phyloP scores from a whole-genome alignment of 2,888 invertebrate species.

The Choreutis nemorana region DNA sequence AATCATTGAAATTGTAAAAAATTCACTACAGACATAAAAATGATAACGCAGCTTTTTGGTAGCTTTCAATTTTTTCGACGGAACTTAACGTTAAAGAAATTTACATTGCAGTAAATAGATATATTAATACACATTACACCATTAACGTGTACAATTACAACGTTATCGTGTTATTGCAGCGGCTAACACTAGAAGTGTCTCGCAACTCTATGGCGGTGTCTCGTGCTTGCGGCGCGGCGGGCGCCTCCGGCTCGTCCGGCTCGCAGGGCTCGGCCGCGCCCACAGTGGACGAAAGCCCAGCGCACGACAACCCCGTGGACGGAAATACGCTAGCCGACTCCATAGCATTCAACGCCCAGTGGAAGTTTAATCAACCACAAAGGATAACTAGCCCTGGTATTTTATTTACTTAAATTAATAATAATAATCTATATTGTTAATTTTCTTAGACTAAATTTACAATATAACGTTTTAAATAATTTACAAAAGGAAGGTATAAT shows the following conservation, averaged over 20 bases:
- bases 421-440: neutral
- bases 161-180: slow-evolving; percentile 33
- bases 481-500: no score
- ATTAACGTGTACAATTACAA: neutral
- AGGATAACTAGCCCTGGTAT: slow-evolving; percentile 34
- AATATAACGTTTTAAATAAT: no score
- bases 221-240: no score
- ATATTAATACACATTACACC: no score
- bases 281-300: slow-evolving; percentile 30
- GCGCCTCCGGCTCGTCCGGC: neutral
- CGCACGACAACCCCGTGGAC: slow-evolving; percentile 51
- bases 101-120: no score
- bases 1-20: no score
- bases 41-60: no score
- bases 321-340: slow-evolving; percentile 33
- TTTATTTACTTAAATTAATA: slow-evolving; percentile 3
- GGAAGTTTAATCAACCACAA: slow-evolving; percentile 32
- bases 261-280: slow-evolving; percentile 27
- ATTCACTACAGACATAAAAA: no score
- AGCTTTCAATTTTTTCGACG: no score
- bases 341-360: slow-evolving; percentile 30
- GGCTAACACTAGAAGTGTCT: slow-evolving; percentile 73
- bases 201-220: slow-evolving; percentile 70
- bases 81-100: no score
- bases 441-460: no score